A percentile compares a stretch with the other conserved stretches of the same genome.
These are phyloP conservation scores for Syngnathus rostellatus DNA, from an alignment of 2,797 vertebrate genomes.

Conservation along the genomic window DNA sequence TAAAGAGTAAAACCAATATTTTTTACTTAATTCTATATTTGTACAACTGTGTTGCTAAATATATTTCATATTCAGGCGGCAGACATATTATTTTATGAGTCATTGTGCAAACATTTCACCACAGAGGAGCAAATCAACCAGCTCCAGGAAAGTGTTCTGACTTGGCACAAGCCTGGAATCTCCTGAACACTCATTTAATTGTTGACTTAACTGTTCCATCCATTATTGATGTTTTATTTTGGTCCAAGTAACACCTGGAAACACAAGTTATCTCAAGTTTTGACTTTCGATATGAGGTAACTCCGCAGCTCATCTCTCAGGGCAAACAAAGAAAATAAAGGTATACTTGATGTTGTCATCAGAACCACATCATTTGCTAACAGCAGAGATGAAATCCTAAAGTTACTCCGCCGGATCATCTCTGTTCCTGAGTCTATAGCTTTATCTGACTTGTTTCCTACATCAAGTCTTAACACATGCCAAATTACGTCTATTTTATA, in stretches of 20 bases:
- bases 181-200: background rate
- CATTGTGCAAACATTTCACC: background rate
- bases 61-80: background rate
- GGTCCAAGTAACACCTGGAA: background rate
- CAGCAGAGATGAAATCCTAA: background rate
- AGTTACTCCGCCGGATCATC: background rate
- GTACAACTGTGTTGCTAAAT: background rate
- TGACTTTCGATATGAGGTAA: background rate
- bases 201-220: background rate
- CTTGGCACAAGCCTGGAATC: background rate
- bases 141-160: background rate
- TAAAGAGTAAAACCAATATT: background rate
- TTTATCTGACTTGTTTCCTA: slow-evolving; percentile 8
- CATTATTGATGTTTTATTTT: background rate
- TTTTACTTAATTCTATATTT: background rate
- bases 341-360: background rate
- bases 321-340: too few species aligned
- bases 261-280: background rate
- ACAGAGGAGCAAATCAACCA: background rate
- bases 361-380: background rate
- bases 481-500: slow-evolving; percentile 8
- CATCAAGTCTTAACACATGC: background rate
- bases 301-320: too few species aligned
- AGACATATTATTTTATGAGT: background rate
- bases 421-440: background rate